Percentiles rank a stretch among this genome's conserved stretches.
Evolutionary conservation across 2,797 vertebrate genomes (phyloP).

Genomic region (Vultur gryphus): DNA sequence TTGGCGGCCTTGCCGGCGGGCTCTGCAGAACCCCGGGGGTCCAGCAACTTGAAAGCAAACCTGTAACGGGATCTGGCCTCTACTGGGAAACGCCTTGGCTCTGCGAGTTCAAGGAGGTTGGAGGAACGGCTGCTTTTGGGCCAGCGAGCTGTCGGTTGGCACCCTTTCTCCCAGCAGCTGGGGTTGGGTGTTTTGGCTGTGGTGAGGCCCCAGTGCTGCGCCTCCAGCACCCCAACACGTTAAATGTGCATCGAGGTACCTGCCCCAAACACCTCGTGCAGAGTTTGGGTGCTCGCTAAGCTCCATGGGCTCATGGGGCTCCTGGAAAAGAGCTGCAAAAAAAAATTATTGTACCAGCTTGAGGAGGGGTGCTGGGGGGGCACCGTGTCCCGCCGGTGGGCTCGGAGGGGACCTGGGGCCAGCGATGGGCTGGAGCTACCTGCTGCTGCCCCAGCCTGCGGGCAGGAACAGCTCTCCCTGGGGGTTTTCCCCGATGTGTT

Average conservation of each 20-base stretch:
- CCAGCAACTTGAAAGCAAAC: fast-evolving
- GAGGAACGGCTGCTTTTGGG: neutral
- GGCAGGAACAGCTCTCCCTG: neutral
- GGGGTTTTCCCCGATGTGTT: neutral
- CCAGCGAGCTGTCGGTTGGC: neutral
- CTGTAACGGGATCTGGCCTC: fast-evolving
- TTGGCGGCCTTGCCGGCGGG: neutral
- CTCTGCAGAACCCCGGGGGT: neutral
- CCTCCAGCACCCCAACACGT: fast-evolving
- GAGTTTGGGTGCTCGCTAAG: neutral
- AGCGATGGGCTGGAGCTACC: neutral
- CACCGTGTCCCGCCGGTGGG: fast-evolving
- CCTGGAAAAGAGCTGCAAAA: neutral
- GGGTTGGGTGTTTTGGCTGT: neutral
- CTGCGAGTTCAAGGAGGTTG: fast-evolving
- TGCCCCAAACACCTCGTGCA: fast-evolving
- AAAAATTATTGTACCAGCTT: fast-evolving
- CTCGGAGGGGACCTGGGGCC: no score
- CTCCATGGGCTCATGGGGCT: fast-evolving
- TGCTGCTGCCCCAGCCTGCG: fast-evolving
- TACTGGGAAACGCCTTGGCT: fast-evolving
- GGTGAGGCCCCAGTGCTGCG: fast-evolving
- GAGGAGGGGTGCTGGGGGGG: neutral
- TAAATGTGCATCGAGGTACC: neutral
- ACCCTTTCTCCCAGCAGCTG: neutral